A percentile compares a stretch with the other conserved stretches of the same genome.
Evolutionary conservation across 92 coral and sea anemone genomes (phyloP).

Genomic region (Paragorgia papillata): DNA sequence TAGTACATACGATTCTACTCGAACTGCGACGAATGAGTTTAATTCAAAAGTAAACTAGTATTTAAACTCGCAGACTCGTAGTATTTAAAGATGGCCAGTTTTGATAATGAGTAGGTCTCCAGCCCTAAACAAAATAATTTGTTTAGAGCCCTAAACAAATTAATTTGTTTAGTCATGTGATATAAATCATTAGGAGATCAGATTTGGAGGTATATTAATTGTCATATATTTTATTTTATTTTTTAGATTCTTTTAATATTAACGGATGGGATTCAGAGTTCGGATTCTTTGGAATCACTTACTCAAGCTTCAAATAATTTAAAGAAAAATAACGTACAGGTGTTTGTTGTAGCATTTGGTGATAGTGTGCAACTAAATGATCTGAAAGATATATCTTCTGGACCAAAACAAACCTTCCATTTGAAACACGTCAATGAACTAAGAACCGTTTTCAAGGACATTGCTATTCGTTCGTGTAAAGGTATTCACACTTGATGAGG

Average conservation of each 20-base stretch:
- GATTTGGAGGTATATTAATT: too few relatives aligned
- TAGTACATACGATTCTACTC: too few relatives aligned
- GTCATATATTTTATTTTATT: too few relatives aligned
- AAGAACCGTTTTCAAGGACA: not conserved
- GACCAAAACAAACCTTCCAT: constrained; percentile 46
- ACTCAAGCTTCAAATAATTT: not conserved
- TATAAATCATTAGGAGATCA: too few relatives aligned
- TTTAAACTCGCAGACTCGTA: too few relatives aligned
- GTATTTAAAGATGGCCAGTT: too few relatives aligned
- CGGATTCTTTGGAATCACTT: not conserved
- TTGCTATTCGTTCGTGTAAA: constrained; percentile 35
- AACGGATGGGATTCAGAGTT: constrained; percentile 26
- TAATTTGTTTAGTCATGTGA: too few relatives aligned
- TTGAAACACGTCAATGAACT: constrained; percentile 4
- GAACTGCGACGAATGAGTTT: too few relatives aligned
- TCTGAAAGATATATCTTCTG: constrained; percentile 59
- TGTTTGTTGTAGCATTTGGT: constrained; percentile 68
- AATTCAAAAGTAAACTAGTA: too few relatives aligned
- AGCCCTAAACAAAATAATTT: too few relatives aligned
- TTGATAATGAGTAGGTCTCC: too few relatives aligned
- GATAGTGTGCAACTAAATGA: constrained; percentile 42
- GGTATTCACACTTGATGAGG: not conserved
- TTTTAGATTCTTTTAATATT: constrained; percentile 10
- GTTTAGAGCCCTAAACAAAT: too few relatives aligned
- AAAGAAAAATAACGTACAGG: constrained; percentile 40